A percentile compares a stretch with the other conserved stretches of the same genome.
Evolutionary conservation across 2,113 vertebrate species (phyloP).

Genomic region (Sturnus vulgaris): DNA sequence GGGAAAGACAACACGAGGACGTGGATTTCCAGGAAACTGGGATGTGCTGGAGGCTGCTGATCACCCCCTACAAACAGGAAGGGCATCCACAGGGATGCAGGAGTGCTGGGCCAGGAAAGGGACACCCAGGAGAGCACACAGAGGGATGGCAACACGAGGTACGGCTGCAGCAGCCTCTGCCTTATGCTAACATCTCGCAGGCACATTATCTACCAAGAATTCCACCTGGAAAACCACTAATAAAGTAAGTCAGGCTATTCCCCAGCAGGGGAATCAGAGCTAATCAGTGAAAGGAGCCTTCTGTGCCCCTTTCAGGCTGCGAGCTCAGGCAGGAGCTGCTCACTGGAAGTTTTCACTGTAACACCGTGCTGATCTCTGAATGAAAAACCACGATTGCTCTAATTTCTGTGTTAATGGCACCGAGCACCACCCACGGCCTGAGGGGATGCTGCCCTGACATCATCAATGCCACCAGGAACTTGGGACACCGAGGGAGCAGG

Average conservation of each 20-base stretch:
- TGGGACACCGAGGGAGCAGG: neutral
- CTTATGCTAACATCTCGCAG: neutral
- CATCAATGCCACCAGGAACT: neutral
- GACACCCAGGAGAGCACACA: rapidly evolving
- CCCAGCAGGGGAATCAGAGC: neutral
- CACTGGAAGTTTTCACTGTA: neutral
- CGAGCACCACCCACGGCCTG: rapidly evolving
- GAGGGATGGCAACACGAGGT: rapidly evolving
- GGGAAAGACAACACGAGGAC: neutral
- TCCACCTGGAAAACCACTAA: neutral
- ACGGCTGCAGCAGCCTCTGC: neutral
- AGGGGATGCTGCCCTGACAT: neutral
- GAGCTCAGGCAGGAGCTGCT: neutral
- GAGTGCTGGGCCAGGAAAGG: neutral
- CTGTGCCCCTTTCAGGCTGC: neutral
- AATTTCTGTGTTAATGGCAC: neutral
- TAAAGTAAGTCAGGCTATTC: neutral
- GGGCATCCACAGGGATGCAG: rapidly evolving
- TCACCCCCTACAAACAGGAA: rapidly evolving
- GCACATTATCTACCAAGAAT: neutral
- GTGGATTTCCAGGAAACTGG: neutral
- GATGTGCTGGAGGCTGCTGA: neutral
- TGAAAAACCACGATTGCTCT: neutral
- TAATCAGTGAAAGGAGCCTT: neutral
- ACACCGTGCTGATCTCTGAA: neutral